These are phyloP conservation scores for Struthio camelus DNA, from an alignment of 2,113 vertebrate genomes.

Conservation along the genomic window DNA sequence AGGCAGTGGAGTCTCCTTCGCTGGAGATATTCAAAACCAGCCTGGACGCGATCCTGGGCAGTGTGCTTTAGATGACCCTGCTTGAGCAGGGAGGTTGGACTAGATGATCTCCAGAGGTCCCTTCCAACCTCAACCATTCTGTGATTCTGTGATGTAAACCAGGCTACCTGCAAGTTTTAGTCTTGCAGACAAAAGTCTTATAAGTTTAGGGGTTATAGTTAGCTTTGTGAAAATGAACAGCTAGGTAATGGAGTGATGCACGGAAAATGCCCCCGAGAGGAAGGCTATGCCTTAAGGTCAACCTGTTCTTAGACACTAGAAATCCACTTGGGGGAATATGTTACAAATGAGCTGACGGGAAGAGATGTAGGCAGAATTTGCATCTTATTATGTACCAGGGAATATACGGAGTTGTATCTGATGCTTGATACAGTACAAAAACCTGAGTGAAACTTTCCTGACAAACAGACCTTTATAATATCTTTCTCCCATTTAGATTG, in stretches of 20 bases:
- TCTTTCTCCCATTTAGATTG: neutral
- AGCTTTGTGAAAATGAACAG: neutral
- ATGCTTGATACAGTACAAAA: neutral
- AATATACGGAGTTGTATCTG: neutral
- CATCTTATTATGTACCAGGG: neutral
- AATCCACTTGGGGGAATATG: neutral
- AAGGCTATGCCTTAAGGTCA: conserved; percentile 15
- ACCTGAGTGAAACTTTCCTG: neutral
- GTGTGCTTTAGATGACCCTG: too few species aligned
- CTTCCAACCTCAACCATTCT: too few species aligned
- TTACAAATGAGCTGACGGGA: neutral
- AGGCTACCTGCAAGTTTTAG: neutral
- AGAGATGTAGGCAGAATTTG: neutral
- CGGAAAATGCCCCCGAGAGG: conserved; percentile 1
- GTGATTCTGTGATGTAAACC: conserved; percentile 35
- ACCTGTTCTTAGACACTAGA: neutral
- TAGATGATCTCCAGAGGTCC: too few species aligned
- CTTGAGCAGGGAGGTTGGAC: too few species aligned
- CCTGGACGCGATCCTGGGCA: too few species aligned
- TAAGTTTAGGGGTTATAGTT: neutral
- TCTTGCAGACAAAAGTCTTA: neutral
- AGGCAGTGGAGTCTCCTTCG: too few species aligned
- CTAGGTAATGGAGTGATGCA: neutral
- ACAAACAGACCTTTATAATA: neutral
- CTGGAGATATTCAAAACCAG: too few species aligned